Percentiles rank a stretch among this genome's conserved stretches.
phyloP scores from a whole-genome alignment of 2,113 vertebrate species.

The Hydrolagus affinis region DNA sequence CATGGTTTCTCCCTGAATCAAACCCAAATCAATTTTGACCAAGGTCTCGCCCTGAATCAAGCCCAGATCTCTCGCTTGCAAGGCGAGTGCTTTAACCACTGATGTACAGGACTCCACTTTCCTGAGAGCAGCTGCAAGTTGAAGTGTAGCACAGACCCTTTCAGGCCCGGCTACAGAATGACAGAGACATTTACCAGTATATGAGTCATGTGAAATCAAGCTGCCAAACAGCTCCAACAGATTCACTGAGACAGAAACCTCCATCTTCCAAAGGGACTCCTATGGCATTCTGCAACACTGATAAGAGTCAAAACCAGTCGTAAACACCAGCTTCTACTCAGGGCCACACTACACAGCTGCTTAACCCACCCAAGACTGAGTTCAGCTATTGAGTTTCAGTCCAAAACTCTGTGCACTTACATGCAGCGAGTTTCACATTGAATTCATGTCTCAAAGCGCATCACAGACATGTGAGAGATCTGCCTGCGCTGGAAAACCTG shows the following conservation, averaged over 20 bases:
- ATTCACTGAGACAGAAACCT: not conserved
- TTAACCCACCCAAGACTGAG: not conserved
- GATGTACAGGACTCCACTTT: too few relatives aligned
- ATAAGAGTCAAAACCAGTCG: not conserved
- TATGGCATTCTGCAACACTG: not conserved
- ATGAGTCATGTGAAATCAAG: not conserved
- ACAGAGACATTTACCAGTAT: not conserved
- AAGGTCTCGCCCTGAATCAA: too few relatives aligned
- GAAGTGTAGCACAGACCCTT: not conserved
- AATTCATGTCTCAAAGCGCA: too few relatives aligned
- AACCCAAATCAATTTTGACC: too few relatives aligned
- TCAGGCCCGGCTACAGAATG: not conserved
- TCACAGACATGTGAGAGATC: too few relatives aligned
- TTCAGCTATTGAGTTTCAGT: not conserved
- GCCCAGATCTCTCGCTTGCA: too few relatives aligned
- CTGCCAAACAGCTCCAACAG: not conserved
- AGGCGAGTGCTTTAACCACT: too few relatives aligned
- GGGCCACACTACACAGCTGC: not conserved
- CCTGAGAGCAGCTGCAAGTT: not conserved
- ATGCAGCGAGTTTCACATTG: too few relatives aligned
- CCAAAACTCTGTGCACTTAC: too few relatives aligned
- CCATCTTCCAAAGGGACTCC: not conserved
- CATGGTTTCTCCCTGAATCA: too few relatives aligned
- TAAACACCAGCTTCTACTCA: not conserved
- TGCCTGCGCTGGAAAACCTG: too few relatives aligned